Evolutionary conservation across 2,113 vertebrate species (phyloP).

Genomic region (Chunga burmeisteri): DNA sequence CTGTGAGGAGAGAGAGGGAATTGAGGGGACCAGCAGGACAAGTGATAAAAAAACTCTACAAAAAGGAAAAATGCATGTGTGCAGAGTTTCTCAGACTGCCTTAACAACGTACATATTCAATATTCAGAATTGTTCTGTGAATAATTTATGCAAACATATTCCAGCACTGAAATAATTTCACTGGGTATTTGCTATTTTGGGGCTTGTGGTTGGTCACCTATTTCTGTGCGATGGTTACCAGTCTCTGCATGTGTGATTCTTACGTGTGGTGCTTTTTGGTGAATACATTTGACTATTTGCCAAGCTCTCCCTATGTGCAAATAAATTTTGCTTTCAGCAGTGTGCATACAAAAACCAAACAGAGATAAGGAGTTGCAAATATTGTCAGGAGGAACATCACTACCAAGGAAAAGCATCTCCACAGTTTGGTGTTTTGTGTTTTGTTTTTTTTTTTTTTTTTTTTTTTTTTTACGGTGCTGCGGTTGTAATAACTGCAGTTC

Average conservation of each 20-base stretch:
- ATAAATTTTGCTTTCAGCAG: neutral
- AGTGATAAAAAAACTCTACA: neutral
- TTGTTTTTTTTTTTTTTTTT: too few relatives aligned
- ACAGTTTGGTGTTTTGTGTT: too few relatives aligned
- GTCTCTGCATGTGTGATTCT: neutral
- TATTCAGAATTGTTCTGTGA: conserved; percentile 17
- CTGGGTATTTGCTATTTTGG: neutral
- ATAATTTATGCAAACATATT: conserved; percentile 37
- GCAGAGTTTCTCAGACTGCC: neutral
- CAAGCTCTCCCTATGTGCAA: neutral
- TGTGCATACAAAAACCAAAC: neutral
- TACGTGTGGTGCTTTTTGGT: neutral
- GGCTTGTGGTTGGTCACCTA: neutral
- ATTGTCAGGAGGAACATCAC: neutral
- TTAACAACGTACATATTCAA: neutral
- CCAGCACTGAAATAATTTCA: neutral
- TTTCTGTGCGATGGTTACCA: neutral
- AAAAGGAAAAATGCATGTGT: neutral
- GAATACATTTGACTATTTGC: neutral
- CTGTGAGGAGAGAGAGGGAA: neutral
- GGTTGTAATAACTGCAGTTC: neutral
- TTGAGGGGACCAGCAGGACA: neutral
- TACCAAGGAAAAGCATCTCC: neutral
- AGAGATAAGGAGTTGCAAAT: neutral
- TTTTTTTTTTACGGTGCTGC: neutral